phyloP scores from a whole-genome alignment of 2,888 invertebrate species.

The Trileptium ribeirensis region DNA sequence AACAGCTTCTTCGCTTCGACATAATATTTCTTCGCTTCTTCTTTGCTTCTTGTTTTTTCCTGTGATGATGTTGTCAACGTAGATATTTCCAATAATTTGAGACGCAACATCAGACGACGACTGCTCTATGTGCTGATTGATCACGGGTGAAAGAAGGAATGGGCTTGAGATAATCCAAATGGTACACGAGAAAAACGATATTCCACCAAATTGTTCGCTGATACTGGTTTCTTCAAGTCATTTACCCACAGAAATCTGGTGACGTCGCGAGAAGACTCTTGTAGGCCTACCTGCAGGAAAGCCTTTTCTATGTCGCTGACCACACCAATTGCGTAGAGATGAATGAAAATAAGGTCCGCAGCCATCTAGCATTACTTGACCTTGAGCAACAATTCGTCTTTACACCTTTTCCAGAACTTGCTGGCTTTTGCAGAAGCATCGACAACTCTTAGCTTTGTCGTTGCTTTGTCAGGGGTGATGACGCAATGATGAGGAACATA shows the following conservation, averaged over 20 bases:
- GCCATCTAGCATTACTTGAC: slow-evolving; percentile 27
- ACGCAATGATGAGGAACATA: slow-evolving; percentile 35
- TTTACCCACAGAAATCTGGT: slow-evolving; percentile 10
- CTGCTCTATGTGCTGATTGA: slow-evolving; percentile 25
- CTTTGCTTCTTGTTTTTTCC: background rate
- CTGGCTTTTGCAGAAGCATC: slow-evolving; percentile 33
- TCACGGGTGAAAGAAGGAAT: slow-evolving; percentile 29
- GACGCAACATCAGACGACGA: background rate
- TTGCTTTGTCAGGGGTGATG: slow-evolving; percentile 25
- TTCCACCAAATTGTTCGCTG: slow-evolving; percentile 28
- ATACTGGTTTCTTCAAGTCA: background rate
- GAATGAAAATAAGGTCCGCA: slow-evolving; percentile 27
- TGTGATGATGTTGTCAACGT: slow-evolving; percentile 7
- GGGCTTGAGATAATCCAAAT: slow-evolving; percentile 33
- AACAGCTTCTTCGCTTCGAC: background rate
- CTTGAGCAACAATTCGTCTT: too few relatives aligned
- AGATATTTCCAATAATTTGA: background rate
- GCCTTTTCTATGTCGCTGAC: background rate
- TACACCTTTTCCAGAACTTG: too few relatives aligned
- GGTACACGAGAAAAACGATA: slow-evolving; percentile 35
- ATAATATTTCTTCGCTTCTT: background rate
- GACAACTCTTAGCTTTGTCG: slow-evolving; percentile 38
- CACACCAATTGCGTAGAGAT: slow-evolving; percentile 27
- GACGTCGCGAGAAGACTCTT: slow-evolving; percentile 28
- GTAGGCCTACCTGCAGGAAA: slow-evolving; percentile 35